Evolutionary conservation across 2,113 vertebrate genomes (phyloP), one percentile per base, ranked within the genome.

Genomic region (Leucopsar rothschildi): DNA sequence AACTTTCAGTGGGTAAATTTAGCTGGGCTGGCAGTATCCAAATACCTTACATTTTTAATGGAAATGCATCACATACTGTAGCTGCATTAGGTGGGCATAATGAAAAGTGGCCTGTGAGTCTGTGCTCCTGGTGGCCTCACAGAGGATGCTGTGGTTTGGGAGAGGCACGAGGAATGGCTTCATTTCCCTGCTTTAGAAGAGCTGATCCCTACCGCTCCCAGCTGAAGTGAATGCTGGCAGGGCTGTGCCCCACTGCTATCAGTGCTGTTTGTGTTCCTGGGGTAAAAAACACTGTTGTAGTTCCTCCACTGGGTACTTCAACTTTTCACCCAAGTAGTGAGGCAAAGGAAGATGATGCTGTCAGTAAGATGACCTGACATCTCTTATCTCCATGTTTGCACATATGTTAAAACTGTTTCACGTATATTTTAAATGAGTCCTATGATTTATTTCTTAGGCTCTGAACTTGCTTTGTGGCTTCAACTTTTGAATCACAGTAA

Each of bases 171-270:
- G 70, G 71, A 81, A 56, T 76, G 73, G 85, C 79, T 88, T 86
- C 0, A 4, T 70, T 73, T 73, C 72, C 64, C 65, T 85, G 47
- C 73, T 53, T 55, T 49, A 14, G 64, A 31, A 64, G 60, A 21
- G 33, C 64, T 75, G 68, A 86, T 77, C 57, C n/a, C 42, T 25
- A 6, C 2, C 12, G 56, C 7, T 60, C 69, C 44, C 52, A 65
- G 65, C 56, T 65, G 40, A 47, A 59, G 39, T 1, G 0, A 25
- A 4, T 4, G 2, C 33, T 0, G 0, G 3, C 1, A 2, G 59
- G n/a, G 49, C 29, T 0, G 60, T 49, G 49, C 18, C 59, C 45
- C 33, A 2, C 50, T 88, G 63, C 56, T 72, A 40, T 4, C 47
- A 24, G 20, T 11, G 53, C 19, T 40, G 25, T 2, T 90, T 53